Evolutionary conservation across 2,113 vertebrate species (phyloP).

Genomic region (Beaufortia kweichowensis): DNA sequence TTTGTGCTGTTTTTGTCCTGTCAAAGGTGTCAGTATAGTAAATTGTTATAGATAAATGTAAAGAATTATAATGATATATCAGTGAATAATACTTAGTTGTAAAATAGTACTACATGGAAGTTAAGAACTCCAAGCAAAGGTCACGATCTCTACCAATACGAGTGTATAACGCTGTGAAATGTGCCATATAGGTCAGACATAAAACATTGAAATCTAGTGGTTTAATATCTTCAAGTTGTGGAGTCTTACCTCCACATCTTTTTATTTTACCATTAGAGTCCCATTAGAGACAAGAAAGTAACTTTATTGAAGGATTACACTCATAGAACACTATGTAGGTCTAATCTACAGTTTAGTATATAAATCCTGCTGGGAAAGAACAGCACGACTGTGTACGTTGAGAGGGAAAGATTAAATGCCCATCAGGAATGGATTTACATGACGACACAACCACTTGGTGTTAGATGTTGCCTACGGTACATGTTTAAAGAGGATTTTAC

Average conservation of each 20-base stretch:
- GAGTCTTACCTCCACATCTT: background rate
- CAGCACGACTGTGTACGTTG: background rate
- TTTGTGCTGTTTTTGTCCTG: background rate
- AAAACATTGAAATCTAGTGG: background rate
- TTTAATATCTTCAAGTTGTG: background rate
- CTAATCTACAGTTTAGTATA: conserved; percentile 43
- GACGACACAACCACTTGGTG: background rate
- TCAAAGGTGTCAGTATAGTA: background rate
- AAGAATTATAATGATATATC: no score
- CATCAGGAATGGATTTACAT: conserved; percentile 5
- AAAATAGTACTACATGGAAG: no score
- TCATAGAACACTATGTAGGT: conserved; percentile 9
- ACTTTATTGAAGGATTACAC: conserved; percentile 31
- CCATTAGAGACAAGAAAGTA: background rate
- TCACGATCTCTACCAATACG: no score
- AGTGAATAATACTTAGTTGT: background rate
- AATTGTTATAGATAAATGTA: background rate
- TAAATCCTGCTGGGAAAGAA: conserved; percentile 24
- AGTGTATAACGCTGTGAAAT: background rate
- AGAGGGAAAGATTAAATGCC: conserved; percentile 33
- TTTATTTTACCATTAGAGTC: conserved; percentile 7
- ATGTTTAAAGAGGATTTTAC: background rate
- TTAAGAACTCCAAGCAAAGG: no score
- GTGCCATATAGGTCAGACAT: background rate
- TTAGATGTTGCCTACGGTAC: background rate